Evolutionary conservation across 2,888 invertebrate species (phyloP), one percentile per base, ranked within the genome.

Genomic region (Dasysyrphus albostriatus): DNA sequence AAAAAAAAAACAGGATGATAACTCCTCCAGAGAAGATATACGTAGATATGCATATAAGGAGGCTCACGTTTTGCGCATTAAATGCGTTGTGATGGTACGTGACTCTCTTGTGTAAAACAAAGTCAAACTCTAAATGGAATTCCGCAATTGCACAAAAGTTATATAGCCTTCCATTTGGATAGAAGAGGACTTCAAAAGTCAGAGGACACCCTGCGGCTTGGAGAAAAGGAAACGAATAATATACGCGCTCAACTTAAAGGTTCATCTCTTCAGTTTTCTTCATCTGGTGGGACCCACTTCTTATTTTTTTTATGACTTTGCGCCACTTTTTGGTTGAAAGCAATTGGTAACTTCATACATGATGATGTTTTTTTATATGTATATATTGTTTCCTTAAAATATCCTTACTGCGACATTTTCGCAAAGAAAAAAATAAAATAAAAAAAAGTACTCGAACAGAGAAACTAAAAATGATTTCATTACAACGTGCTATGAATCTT

Each of bases 81-180:
- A 88, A 89, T 89, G 89, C 89, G 85, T 89, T 88, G 88, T 83
- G 83, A 88, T 78, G 80, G 88, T 88, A 89, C 89, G 89, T 89
- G 89, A 89, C 89, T 88, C 87, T 83, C 88, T 80, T 77, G 74
- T 83, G 83, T 73, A 83, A 83, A 67, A 75, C 80, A 81, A 82
- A 78, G 77, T 81, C 81, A 76, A 85, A 82, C 63, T 82, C 70
- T 32, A 79, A 87, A 87, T 87, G 87, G 83, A 87, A 87, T 87
- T 87, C 74, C 78, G 79, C 87, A 87, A 87, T 87, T 87, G 70
- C 49, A 83, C 44, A 73, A 81, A 24, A 85, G 67, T 85, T 77
- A 85, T 69, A 51, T 69, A 39, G 69, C 51, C 37, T 24, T 47
- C 61, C 61, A 39, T 61, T 61, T 6, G 16, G 29, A 6, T 44